Base-by-base conservation (phyloP, 1,140 invertebrate species). In the Battus philenor region DNA sequence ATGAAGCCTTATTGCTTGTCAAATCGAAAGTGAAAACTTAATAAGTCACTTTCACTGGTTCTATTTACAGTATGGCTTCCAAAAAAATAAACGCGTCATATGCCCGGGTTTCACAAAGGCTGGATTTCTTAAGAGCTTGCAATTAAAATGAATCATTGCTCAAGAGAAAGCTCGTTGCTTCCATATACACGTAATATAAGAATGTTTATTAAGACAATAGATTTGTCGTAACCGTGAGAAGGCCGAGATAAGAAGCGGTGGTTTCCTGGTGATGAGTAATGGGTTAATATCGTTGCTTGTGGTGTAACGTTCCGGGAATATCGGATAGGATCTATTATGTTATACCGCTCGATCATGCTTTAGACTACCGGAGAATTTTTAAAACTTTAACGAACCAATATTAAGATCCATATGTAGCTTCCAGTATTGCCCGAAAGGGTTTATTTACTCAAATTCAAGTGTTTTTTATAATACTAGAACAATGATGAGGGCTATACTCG, bases 91-190 rank as follows among this genome's bases (percentile, higher is more conserved):
- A 8, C 13, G 7, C 17, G 5, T 5, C 11, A n/a, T 34, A 16
- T 34, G 17, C 15, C 20, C 11, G 8, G 1, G 10, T 41, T 46
- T 54, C 47, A 34, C 44, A 47, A 24, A 36, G 18, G 27, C 4
- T 30, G n/a, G 27, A 11, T 30, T 10, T 10, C 27, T 30, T 11
- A 10, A 30, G 27, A 30, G n/a, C n/a, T n/a, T 10, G n/a, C 34
- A 24, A 33, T 13, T 18, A 36, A 30, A 24, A 29, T 10, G 33
- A 44, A 38, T 50, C 27, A 32, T 38, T 15, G 50, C 38, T 39
- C 2, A n/a, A 10, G 38, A 15, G 38, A 41, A 41, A 41, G 38
- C 38, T 29, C 24, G n/a, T 5, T 13, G 9, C 16, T 16, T 18
- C 8, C 36, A 7, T 15, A 41, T 27, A 41, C 20, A 38, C 34